A percentile compares a stretch with the other conserved stretches of the same genome.
Evolutionary conservation across 2,113 vertebrate genomes (phyloP).

Genomic region (Xenopus borealis): DNA sequence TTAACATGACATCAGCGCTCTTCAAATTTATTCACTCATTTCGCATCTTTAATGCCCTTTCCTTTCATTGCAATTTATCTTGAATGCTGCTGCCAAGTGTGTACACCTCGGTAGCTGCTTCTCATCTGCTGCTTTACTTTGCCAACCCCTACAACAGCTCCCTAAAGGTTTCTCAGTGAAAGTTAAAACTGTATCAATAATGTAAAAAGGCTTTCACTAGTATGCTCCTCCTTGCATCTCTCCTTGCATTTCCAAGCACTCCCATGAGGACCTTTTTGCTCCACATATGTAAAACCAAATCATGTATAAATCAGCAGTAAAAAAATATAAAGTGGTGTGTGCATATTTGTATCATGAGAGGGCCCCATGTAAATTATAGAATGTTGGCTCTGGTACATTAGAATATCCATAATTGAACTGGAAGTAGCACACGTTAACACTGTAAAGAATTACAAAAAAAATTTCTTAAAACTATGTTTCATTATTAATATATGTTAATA

Average conservation of each 20-base stretch:
- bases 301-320: neutral
- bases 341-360: no score
- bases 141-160: neutral
- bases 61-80: neutral
- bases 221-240: neutral
- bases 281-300: neutral
- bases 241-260: neutral
- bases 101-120: neutral
- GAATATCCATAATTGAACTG: no score
- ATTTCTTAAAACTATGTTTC: no score
- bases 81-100: neutral
- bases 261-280: neutral
- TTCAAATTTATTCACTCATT: neutral
- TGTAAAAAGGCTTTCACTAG: neutral
- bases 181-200: neutral
- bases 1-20: no score
- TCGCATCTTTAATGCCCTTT: neutral
- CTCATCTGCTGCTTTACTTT: neutral
- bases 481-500: no score
- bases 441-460: no score
- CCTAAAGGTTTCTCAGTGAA: neutral
- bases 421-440: no score
- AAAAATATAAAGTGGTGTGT: no score
- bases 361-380: no score
- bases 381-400: no score